Conservation (phyloP, 2,797 vertebrate genomes). For the Mus minutoides region DNA sequence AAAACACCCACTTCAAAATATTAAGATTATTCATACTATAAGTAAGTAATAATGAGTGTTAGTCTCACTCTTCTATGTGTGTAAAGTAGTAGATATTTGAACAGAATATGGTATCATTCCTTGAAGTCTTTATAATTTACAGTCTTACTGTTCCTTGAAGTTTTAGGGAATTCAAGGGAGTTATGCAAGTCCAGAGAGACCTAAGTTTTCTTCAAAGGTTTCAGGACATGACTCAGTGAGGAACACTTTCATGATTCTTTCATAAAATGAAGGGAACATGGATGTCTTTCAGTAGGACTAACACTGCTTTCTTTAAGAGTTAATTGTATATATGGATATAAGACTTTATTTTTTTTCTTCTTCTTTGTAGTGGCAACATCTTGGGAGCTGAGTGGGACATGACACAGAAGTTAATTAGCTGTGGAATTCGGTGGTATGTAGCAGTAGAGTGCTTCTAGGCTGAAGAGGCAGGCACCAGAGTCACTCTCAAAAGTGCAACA, state of each 20-base stretch:
- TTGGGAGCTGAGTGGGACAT: conserved; percentile 40
- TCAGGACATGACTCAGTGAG: conserved; percentile 72
- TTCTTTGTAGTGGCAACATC: conserved; percentile 46
- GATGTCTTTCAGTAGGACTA: conserved; percentile 58
- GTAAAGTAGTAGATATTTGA: conserved; percentile 57
- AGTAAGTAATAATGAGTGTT: conserved; percentile 33
- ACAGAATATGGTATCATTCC: conserved; percentile 67
- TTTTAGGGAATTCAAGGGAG: conserved; percentile 71
- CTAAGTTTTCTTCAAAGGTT: conserved; percentile 79
- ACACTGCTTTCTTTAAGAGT: conserved; percentile 62
- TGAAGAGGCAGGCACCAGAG: background rate
- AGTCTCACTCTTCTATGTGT: background rate
- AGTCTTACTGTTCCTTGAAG: conserved; percentile 59
- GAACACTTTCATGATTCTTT: conserved; percentile 71
- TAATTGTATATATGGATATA: conserved; percentile 12
- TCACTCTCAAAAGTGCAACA: background rate
- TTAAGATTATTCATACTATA: conserved; percentile 24
- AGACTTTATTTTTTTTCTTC: background rate
- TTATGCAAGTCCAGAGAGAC: conserved; percentile 67
- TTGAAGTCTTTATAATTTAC: conserved; percentile 36
- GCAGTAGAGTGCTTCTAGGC: background rate
- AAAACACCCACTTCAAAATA: conserved; percentile 38
- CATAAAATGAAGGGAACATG: conserved; percentile 50
- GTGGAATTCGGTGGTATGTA: background rate
- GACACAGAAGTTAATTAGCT: background rate